Evolutionary conservation across 2,888 invertebrate genomes (phyloP).

Genomic region (Spodoptera littoralis): DNA sequence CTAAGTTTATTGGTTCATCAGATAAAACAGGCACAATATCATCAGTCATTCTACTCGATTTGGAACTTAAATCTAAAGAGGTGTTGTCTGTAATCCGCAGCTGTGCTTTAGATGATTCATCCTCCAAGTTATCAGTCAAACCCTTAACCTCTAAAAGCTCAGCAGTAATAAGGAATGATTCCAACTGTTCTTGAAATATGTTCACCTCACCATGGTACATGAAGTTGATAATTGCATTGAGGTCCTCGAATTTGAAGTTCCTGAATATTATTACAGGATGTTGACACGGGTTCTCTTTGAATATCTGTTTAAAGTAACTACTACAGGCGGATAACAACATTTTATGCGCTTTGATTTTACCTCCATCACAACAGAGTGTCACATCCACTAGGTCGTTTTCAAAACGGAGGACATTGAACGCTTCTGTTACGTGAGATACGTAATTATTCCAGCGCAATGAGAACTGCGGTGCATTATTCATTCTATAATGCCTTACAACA

Average conservation of each 20-base stretch:
- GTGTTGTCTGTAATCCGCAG: constrained; percentile 75
- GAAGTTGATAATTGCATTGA: constrained; percentile 93
- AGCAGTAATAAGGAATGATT: constrained; percentile 93
- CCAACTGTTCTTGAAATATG: constrained; percentile 93
- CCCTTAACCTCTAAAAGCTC: constrained; percentile 94
- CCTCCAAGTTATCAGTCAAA: constrained; percentile 90
- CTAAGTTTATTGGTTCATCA: constrained; percentile 85
- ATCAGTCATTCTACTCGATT: constrained; percentile 73
- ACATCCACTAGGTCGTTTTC: constrained; percentile 94
- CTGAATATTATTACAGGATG: constrained; percentile 95
- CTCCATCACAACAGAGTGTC: constrained; percentile 95
- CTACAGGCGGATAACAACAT: constrained; percentile 95
- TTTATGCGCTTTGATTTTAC: constrained; percentile 95
- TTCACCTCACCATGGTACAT: constrained; percentile 96
- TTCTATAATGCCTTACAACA: constrained; percentile 57
- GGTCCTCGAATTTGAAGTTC: constrained; percentile 93
- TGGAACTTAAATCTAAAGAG: constrained; percentile 83
- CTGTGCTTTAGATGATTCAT: constrained; percentile 78
- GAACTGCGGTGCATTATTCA: constrained; percentile 93
- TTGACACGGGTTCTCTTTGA: constrained; percentile 93
- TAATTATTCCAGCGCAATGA: constrained; percentile 96
- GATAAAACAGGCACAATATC: constrained; percentile 71
- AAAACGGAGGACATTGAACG: constrained; percentile 92
- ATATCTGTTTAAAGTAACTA: constrained; percentile 92
- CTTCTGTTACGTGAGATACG: constrained; percentile 93